phyloP scores from a whole-genome alignment of 2,888 invertebrate species.

The Diaphora mendica region DNA sequence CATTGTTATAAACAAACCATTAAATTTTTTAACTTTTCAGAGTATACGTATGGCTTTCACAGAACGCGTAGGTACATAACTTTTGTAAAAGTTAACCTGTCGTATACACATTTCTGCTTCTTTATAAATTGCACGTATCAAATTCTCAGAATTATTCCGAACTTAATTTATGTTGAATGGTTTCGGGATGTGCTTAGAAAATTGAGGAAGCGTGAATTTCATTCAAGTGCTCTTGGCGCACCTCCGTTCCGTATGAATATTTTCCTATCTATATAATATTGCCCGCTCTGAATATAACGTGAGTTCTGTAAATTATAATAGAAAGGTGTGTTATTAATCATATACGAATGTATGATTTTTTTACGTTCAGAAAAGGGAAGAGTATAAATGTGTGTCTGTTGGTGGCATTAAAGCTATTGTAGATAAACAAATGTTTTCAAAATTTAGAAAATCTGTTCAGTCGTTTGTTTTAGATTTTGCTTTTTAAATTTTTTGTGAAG shows the following conservation, averaged over 20 bases:
- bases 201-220: slow-evolving; percentile 17
- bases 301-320: not conserved
- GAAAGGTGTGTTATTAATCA: slow-evolving; percentile 1
- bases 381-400: not conserved
- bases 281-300: not conserved
- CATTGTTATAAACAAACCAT: no score
- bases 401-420: not conserved
- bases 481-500: no score
- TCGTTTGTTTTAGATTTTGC: no score
- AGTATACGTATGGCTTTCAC: not conserved
- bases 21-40: not conserved
- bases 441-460: no score
- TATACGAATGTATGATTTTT: not conserved
- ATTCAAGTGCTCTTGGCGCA: slow-evolving; percentile 19
- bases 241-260: slow-evolving; percentile 12
- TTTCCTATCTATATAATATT: slow-evolving; percentile 12
- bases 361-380: not conserved
- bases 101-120: not conserved
- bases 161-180: slow-evolving; percentile 20
- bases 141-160: slow-evolving; percentile 9
- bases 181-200: slow-evolving; percentile 20
- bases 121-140: slow-evolving; percentile 11
- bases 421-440: no score
- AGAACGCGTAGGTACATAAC: not conserved
- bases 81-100: not conserved